Evolutionary conservation across 2,888 invertebrate genomes (phyloP), one percentile per base, ranked within the genome.

Genomic region (Ganaspis brasiliensis): DNA sequence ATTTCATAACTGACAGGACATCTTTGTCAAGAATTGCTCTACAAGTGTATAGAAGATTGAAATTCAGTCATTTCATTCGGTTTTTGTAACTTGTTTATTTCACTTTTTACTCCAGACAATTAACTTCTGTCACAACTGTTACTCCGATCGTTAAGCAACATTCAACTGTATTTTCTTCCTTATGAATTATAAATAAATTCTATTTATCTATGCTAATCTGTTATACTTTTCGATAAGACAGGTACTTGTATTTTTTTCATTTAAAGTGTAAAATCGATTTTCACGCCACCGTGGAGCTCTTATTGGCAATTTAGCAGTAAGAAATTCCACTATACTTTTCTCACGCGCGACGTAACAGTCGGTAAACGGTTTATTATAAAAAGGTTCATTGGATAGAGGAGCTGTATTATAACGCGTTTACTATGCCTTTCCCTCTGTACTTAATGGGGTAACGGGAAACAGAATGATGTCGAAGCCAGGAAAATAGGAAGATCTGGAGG

Each of bases 401-500:
- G 45, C 19, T 24, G n/a, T 24, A 45, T 24, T 67, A n/a, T 45
- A 26, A 45, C 26, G 45, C 16, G 26, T 61, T 61, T 61, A 61
- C 19, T 35, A 61, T 37, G 61, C 61, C 37, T 61, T 31, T 61
- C 16, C 19, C 35, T 19, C 37, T 37, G 45, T 45, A 2, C 59
- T 31, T 59, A 40, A 63, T 63, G 40, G 26, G 24, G 14, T 67
- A 67, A 67, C 67, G 67, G 67, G 67, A 67, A 67, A 9, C 37
- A 14, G 40, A 63, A 40, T 63, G 21, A 63, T 63, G 63, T 37
- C 21, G 37, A 37, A 37, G 14, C 31, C 31, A 24, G 40, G 14
- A 67, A 67, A 67, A 67, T 67, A 24, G 21, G 9, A 45, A 67
- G 40, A 45, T 67, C 6, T 6, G 1, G 35, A 67, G 14, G 40